phyloP scores from a whole-genome alignment of 1,140 invertebrate genomes.

The Yoshiicerus persimilis region DNA sequence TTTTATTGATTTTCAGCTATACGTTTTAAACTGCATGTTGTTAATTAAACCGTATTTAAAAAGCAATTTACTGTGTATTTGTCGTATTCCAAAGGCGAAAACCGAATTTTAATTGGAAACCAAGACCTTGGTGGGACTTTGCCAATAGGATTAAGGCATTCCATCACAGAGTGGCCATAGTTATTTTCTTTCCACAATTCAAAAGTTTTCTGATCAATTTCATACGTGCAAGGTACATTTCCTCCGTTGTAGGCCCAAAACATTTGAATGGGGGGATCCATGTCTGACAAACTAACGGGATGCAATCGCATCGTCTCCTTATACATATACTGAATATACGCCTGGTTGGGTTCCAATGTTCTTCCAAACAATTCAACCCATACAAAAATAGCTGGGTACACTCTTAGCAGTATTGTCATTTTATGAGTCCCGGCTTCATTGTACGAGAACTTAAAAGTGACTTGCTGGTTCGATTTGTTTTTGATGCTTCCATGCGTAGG shows the following conservation, averaged over 20 bases:
- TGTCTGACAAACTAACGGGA: conserved; percentile 22
- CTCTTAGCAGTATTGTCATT: neutral
- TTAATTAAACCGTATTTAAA: too few species aligned
- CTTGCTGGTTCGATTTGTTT: neutral
- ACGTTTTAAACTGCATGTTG: too few species aligned
- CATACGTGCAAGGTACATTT: neutral
- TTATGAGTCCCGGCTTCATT: neutral
- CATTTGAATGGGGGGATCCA: conserved; percentile 37
- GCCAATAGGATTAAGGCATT: conserved; percentile 18
- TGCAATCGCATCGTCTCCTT: conserved; percentile 24
- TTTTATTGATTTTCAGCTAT: too few species aligned
- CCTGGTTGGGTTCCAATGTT: neutral
- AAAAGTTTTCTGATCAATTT: neutral
- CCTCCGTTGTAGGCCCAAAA: conserved; percentile 27
- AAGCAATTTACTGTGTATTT: conserved; percentile 1
- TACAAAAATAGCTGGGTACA: conserved; percentile 35
- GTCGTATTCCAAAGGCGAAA: conserved; percentile 22
- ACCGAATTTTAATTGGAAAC: conserved; percentile 17
- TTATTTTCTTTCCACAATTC: neutral
- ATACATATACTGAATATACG: conserved; percentile 21
- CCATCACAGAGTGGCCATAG: neutral
- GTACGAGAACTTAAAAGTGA: conserved; percentile 17
- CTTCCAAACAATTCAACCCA: conserved; percentile 31
- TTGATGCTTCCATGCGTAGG: neutral
- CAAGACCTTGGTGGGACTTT: neutral